A percentile compares a stretch with the other conserved stretches of the same genome.
Conservation (phyloP, 2,113 vertebrate species). For the Pogonocichla stellata region DNA sequence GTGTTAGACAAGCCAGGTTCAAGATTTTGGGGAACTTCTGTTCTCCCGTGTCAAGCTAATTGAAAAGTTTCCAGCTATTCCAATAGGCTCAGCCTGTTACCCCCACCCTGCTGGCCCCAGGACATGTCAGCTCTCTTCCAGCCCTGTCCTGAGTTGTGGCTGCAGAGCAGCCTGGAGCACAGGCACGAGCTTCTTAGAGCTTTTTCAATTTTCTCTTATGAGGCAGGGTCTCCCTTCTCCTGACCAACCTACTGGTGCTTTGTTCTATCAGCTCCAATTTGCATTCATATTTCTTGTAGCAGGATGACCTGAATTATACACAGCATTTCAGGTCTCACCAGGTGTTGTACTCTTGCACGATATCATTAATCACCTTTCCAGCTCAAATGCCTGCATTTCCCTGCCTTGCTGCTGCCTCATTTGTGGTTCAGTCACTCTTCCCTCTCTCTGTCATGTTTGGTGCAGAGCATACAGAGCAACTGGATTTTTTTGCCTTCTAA, state of each 20-base stretch:
- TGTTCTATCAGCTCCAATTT: neutral
- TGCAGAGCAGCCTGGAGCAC: neutral
- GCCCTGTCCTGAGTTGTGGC: neutral
- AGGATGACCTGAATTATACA: neutral
- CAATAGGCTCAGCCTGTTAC: neutral
- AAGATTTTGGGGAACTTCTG: neutral
- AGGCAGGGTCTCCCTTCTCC: neutral
- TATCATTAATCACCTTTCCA: slow-evolving; percentile 18
- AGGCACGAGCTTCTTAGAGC: neutral
- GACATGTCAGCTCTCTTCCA: neutral
- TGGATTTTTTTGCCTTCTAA: neutral
- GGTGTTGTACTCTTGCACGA: rapidly evolving
- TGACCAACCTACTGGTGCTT: neutral
- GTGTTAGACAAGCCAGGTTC: neutral
- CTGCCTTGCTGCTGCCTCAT: neutral
- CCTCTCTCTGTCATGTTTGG: neutral
- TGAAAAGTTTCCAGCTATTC: neutral
- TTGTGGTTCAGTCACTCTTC: neutral
- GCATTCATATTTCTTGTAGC: neutral
- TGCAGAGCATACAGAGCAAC: neutral
- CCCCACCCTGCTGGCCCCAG: neutral
- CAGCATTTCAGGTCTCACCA: neutral
- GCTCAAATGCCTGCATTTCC: neutral
- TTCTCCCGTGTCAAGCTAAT: neutral
- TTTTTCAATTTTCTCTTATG: neutral